These are phyloP conservation scores for Augochlorella aurata DNA, from an alignment of 2,888 invertebrate species.

Conservation along the genomic window DNA sequence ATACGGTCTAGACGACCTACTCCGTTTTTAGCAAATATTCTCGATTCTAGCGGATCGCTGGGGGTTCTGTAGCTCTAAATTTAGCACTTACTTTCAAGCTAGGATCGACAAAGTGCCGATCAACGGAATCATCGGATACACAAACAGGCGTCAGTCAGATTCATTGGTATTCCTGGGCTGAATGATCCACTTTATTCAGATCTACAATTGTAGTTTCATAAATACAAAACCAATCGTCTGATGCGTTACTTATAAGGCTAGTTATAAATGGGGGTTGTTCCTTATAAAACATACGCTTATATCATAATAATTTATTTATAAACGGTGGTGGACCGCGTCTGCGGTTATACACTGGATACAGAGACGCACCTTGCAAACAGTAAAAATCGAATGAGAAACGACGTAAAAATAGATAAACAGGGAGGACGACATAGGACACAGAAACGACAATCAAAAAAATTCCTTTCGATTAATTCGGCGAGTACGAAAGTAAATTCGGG, in stretches of 20 bases:
- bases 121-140: not conserved
- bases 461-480: conserved; percentile 31
- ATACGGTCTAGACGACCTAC: not conserved
- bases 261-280: conserved; percentile 35
- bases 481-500: conserved; percentile 38
- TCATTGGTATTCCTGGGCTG: conserved; percentile 27
- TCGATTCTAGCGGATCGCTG: too few relatives aligned
- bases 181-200: conserved; percentile 61
- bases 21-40: not conserved
- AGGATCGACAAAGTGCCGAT: too few relatives aligned
- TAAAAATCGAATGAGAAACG: conserved; percentile 41
- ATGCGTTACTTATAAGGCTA: conserved; percentile 12
- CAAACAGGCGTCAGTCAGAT: not conserved
- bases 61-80: too few relatives aligned
- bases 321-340: conserved; percentile 69
- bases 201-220: conserved; percentile 40
- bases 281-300: conserved; percentile 62
- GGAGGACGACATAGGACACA: not conserved
- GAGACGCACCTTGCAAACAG: conserved; percentile 65
- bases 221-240: conserved; percentile 33
- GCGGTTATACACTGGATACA: conserved; percentile 72
- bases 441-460: conserved; percentile 33
- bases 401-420: conserved; percentile 14
- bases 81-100: too few relatives aligned
- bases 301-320: conserved; percentile 78